Percentiles rank a stretch among this genome's conserved stretches.
These are phyloP conservation scores for Rhegmatorhina hoffmannsi DNA, from an alignment of 2,113 vertebrate genomes.

Conservation along the genomic window DNA sequence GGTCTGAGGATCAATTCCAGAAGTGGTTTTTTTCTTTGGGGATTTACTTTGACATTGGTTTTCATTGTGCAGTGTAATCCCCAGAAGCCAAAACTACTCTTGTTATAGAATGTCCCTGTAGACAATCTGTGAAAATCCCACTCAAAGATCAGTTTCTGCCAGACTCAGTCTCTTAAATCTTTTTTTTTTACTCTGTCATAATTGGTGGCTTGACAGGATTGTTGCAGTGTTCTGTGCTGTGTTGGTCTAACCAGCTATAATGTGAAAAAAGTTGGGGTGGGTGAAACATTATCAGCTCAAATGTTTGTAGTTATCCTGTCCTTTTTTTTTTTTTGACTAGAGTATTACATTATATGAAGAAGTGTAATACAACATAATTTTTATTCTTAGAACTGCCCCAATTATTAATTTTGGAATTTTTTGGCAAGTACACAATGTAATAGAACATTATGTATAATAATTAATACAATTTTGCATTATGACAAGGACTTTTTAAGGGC, in stretches of 20 bases:
- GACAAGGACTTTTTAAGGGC: not conserved
- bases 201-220: conserved; percentile 20
- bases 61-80: conserved; percentile 61
- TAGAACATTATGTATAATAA: not conserved
- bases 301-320: not conserved
- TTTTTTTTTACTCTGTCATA: conserved; percentile 11
- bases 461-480: not conserved
- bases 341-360: conserved; percentile 3
- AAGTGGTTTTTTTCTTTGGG: conserved; percentile 45
- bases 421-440: not conserved
- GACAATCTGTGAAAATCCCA: conserved; percentile 47
- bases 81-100: conserved; percentile 39
- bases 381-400: conserved; percentile 21
- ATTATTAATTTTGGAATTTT: conserved; percentile 39
- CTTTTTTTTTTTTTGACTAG: not conserved
- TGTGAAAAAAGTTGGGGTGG: not conserved
- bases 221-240: not conserved
- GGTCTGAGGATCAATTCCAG: conserved; percentile 54
- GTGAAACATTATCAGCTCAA: not conserved
- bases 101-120: conserved; percentile 34
- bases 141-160: conserved; percentile 53
- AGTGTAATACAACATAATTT: not conserved
- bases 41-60: conserved; percentile 69
- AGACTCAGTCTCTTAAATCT: conserved; percentile 12
- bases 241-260: conserved; percentile 6